Evolutionary conservation across 2,888 invertebrate species (phyloP), one percentile per base, ranked within the genome.

Genomic region (Notodromas monacha): DNA sequence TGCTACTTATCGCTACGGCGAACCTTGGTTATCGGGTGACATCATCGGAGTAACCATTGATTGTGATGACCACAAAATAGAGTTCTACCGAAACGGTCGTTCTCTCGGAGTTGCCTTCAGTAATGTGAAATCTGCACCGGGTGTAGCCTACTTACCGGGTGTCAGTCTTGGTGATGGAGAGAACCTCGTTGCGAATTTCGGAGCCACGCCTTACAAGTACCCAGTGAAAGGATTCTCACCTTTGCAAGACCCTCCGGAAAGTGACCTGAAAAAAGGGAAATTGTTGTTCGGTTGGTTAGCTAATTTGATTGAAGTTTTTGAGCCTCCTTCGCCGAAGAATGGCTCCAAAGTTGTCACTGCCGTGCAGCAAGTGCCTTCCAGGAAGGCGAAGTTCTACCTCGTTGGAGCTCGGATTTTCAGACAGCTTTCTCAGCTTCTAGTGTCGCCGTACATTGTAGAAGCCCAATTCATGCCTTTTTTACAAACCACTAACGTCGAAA

Each of bases 21-120:
- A 65, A 41, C 50, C 61, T 12, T 76, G 74, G 74, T 53, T 67
- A 37, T 61, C 64, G n/a, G 74, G 73, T 12, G 76, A 76, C 48
- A 63, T 73, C 30, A 70, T 74, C 33, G 65, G 65, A 0, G 58
- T 65, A 39, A 63, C 67, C 33, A 50, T 74, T 14, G 68, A 76
- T 44, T 49, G 72, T 45, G 68, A 73, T 37, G 55, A 54, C 13
- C 67, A 67, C 5, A 55, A 51, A 2, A 54, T 73, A 34, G 61
- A 64, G 41, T 73, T 57, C 43, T 64, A 52, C 42, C 66, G 73
- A 38, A 74, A 76, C 48, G 74, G 76, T 1, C 52, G 56, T n/a
- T 56, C 60, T 1, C 49, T 74, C 46, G 73, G 73, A 0, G 46
- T 59, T 30, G 73, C 74, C 0, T 76, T 72, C 41, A 55, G 57